Conservation (phyloP, 1,140 invertebrate genomes). For the Drosophila persimilis region DNA sequence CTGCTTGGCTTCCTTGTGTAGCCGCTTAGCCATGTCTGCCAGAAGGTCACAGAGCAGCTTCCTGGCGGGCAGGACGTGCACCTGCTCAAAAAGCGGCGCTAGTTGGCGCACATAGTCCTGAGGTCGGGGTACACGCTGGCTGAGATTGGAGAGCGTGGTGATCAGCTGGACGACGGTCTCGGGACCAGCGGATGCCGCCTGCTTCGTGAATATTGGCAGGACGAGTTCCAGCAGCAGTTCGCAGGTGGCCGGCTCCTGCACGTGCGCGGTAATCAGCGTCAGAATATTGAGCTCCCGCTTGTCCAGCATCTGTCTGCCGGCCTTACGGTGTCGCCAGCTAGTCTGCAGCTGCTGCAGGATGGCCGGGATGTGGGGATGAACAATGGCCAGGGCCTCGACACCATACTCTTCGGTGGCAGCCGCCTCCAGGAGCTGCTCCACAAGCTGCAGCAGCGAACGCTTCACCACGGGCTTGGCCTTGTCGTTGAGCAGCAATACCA, state of each 20-base stretch:
- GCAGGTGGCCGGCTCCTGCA: conserved; percentile 87
- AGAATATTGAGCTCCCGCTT: conserved; percentile 91
- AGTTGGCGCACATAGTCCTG: conserved; percentile 87
- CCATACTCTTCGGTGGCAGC: conserved; percentile 55
- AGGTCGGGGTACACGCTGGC: conserved; percentile 87
- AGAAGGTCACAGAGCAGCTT: conserved; percentile 87
- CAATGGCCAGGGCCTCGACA: conserved; percentile 62
- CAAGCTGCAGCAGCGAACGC: conserved; percentile 89
- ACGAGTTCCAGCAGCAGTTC: conserved; percentile 88
- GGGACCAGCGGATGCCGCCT: conserved; percentile 83
- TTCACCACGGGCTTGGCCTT: conserved; percentile 88
- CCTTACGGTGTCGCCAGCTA: conserved; percentile 84
- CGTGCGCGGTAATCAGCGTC: conserved; percentile 90
- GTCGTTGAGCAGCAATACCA: conserved; percentile 87
- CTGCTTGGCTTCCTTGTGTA: conserved; percentile 58
- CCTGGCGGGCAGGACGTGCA: conserved; percentile 85
- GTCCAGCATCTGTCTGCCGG: conserved; percentile 83
- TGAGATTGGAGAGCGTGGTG: conserved; percentile 89
- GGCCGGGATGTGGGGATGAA: conserved; percentile 87
- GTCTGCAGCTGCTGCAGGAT: conserved; percentile 89
- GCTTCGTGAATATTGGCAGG: conserved; percentile 89
- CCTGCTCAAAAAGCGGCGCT: conserved; percentile 87
- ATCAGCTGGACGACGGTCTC: conserved; percentile 86
- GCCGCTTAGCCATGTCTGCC: conserved; percentile 84
- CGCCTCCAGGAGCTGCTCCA: conserved; percentile 90